These are phyloP conservation scores for Hypsopygia costalis DNA, from an alignment of 2,888 invertebrate species.

Conservation along the genomic window DNA sequence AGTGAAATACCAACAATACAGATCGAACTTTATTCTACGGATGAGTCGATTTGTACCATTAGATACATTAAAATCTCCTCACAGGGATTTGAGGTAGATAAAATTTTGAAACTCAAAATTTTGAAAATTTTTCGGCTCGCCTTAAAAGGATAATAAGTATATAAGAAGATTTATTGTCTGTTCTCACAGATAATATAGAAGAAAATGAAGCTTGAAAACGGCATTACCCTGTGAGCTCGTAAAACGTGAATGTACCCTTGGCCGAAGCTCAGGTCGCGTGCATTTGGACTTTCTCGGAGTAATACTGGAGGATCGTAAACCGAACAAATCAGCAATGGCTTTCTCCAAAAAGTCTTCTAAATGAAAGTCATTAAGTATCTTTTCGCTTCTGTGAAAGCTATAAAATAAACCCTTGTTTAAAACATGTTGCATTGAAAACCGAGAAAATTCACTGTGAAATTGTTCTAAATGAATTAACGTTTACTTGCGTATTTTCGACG, in stretches of 20 bases:
- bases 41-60: too few relatives aligned
- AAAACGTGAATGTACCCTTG: slow-evolving; percentile 34
- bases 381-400: slow-evolving; percentile 17
- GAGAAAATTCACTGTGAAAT: too few relatives aligned
- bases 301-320: slow-evolving; percentile 30
- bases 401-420: slow-evolving; percentile 5
- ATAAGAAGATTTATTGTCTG: slow-evolving; percentile 39
- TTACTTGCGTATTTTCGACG: too few relatives aligned
- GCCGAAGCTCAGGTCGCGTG: slow-evolving; percentile 33
- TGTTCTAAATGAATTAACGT: too few relatives aligned
- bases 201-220: slow-evolving; percentile 44
- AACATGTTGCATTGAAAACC: slow-evolving; percentile 11
- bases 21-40: too few relatives aligned
- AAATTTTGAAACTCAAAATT: slow-evolving; percentile 8
- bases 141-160: slow-evolving; percentile 33
- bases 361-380: slow-evolving; percentile 21
- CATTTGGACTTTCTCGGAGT: slow-evolving; percentile 32
- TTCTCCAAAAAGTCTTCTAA: slow-evolving; percentile 23
- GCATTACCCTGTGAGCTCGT: slow-evolving; percentile 42
- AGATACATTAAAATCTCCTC: too few relatives aligned
- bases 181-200: slow-evolving; percentile 46
- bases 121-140: slow-evolving; percentile 19
- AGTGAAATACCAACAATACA: too few relatives aligned
- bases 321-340: slow-evolving; percentile 20
- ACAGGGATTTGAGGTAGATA: too few relatives aligned